A percentile compares a stretch with the other conserved stretches of the same genome.
Conservation (phyloP, 2,888 invertebrate species). For the Timema podura region DNA sequence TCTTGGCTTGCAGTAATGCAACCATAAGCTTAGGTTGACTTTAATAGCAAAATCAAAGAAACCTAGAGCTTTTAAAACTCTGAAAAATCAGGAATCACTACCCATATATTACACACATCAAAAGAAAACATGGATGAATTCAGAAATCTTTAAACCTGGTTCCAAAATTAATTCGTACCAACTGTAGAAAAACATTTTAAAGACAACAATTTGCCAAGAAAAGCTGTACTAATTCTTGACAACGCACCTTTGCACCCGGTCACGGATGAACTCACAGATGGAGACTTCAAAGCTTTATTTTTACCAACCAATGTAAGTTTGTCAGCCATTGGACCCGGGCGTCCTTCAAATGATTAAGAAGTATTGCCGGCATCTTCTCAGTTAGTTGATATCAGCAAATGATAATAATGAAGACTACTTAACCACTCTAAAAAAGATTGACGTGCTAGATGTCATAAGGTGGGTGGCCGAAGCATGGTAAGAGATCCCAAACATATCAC, state of each 20-base stretch:
- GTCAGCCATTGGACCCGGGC: conserved; percentile 18
- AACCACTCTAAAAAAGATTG: conserved; percentile 12
- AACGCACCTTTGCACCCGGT: conserved; percentile 10
- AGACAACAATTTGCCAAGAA: conserved; percentile 22
- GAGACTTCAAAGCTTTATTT: conserved; percentile 19
- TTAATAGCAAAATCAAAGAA: conserved; percentile 13
- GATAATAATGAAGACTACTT: conserved; percentile 21
- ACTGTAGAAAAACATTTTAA: conserved; percentile 13
- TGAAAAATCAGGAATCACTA: conserved; percentile 11
- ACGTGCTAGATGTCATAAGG: conserved; percentile 10
- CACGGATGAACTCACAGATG: conserved; percentile 18
- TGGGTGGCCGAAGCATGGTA: no score
- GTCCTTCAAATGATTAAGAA: conserved; percentile 13
- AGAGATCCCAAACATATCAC: conserved; percentile 16
- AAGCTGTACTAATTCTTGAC: no score
- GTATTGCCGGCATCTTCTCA: conserved; percentile 15
- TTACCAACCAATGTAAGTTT: conserved; percentile 17
- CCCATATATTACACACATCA: conserved; percentile 18
- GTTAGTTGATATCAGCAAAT: conserved; percentile 19
- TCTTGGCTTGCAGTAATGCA: conserved; percentile 18
- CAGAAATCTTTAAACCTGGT: conserved; percentile 18
- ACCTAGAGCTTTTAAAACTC: conserved; percentile 11
- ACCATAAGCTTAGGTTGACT: conserved; percentile 10
- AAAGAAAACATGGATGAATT: conserved; percentile 18
- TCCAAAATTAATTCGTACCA: conserved; percentile 22